phyloP scores from a whole-genome alignment of 2,113 vertebrate genomes.

The Nerophis lumbriciformis region DNA sequence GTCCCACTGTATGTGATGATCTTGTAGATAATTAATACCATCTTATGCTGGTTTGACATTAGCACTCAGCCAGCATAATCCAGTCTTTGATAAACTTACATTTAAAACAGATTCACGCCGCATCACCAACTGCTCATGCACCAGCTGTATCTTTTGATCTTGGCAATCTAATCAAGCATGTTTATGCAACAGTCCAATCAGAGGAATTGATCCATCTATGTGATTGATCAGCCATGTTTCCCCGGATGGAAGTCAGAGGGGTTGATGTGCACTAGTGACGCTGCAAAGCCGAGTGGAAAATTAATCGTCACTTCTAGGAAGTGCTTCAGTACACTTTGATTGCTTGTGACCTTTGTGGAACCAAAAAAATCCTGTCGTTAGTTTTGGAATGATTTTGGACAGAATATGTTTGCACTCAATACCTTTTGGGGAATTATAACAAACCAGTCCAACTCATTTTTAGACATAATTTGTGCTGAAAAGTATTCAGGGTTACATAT shows the following conservation, averaged over 20 bases:
- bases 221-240: conserved; percentile 44
- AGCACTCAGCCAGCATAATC: conserved; percentile 4
- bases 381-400: background rate
- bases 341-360: background rate
- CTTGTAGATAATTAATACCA: background rate
- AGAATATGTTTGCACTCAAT: background rate
- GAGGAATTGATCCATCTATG: conserved; percentile 52
- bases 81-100: background rate
- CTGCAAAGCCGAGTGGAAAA: conserved; percentile 43
- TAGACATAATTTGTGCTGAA: background rate
- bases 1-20: too few species aligned
- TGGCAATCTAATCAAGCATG: conserved; percentile 48
- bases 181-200: conserved; percentile 60
- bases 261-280: conserved; percentile 25
- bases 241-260: conserved; percentile 30
- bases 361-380: background rate
- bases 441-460: background rate
- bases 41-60: conserved; percentile 8
- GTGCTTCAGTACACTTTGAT: conserved; percentile 22
- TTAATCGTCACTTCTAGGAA: conserved; percentile 42
- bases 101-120: background rate
- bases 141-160: conserved; percentile 21
- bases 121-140: conserved; percentile 1
- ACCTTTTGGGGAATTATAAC: background rate
- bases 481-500: background rate